phyloP scores from a whole-genome alignment of 2,888 invertebrate species.

The Sepiola atlantica region DNA sequence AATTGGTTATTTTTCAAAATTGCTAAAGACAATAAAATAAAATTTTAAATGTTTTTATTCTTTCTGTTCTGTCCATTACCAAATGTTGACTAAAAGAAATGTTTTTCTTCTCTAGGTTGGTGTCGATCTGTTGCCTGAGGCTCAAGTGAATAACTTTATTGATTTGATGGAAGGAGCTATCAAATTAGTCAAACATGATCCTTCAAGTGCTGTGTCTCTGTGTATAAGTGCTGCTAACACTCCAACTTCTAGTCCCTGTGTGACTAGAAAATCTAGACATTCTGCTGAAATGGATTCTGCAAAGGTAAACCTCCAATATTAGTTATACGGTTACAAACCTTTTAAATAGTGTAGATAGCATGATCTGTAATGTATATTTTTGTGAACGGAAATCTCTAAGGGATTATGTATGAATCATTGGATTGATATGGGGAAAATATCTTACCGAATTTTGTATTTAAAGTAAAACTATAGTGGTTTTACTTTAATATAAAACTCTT shows the following conservation, averaged over 20 bases:
- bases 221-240: constrained; percentile 62
- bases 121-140: constrained; percentile 85
- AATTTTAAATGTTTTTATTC: neutral
- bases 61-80: no score
- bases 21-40: no score
- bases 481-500: neutral
- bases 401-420: neutral
- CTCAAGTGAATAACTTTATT: constrained; percentile 85
- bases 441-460: neutral
- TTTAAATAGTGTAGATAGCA: neutral
- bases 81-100: no score
- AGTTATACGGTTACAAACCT: neutral
- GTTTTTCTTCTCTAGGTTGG: constrained; percentile 79
- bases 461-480: neutral
- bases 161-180: constrained; percentile 88
- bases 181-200: constrained; percentile 86
- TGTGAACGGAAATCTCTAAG: neutral
- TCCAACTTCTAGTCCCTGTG: constrained; percentile 65
- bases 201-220: constrained; percentile 76
- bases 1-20: no score
- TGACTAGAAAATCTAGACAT: constrained; percentile 56
- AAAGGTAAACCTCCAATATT: constrained; percentile 49
- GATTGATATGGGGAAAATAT: neutral
- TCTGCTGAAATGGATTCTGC: constrained; percentile 56
- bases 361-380: neutral